A percentile compares a stretch with the other conserved stretches of the same genome.
Evolutionary conservation across 2,113 vertebrate genomes (phyloP).

Genomic region (Arenaria interpres): DNA sequence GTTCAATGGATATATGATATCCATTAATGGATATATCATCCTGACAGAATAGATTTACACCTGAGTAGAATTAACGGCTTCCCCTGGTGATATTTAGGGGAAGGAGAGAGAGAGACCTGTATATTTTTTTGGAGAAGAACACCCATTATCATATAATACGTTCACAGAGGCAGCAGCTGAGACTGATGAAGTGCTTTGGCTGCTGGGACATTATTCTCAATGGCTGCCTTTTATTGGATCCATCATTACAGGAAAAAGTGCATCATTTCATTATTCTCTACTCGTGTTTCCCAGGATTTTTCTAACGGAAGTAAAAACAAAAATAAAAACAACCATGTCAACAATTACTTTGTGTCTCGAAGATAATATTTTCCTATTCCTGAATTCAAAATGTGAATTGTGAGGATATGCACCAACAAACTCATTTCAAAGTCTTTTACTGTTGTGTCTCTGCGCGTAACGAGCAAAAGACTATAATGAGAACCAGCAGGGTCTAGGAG

Average conservation of each 20-base stretch:
- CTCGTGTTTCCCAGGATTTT: background rate
- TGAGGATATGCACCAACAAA: background rate
- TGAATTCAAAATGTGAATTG: background rate
- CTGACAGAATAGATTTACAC: background rate
- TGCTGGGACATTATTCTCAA: constrained; percentile 17
- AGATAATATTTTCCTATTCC: background rate
- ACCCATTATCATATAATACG: background rate
- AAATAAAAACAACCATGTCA: background rate
- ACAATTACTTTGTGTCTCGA: background rate
- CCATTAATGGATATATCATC: background rate
- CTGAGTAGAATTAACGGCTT: constrained; percentile 20
- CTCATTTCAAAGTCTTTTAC: background rate
- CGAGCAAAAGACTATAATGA: background rate
- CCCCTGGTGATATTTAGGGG: background rate
- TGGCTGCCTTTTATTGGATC: background rate
- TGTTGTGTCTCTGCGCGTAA: background rate
- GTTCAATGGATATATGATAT: constrained; percentile 2
- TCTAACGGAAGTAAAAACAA: background rate
- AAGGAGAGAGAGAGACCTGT: background rate
- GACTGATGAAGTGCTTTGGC: constrained; percentile 21
- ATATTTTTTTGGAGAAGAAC: background rate
- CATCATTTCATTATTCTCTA: background rate
- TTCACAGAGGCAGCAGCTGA: constrained; percentile 3
- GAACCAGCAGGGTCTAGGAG: background rate
- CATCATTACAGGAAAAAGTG: background rate